Conservation (phyloP, 2,113 vertebrate species). For the Carollia perspicillata region DNA sequence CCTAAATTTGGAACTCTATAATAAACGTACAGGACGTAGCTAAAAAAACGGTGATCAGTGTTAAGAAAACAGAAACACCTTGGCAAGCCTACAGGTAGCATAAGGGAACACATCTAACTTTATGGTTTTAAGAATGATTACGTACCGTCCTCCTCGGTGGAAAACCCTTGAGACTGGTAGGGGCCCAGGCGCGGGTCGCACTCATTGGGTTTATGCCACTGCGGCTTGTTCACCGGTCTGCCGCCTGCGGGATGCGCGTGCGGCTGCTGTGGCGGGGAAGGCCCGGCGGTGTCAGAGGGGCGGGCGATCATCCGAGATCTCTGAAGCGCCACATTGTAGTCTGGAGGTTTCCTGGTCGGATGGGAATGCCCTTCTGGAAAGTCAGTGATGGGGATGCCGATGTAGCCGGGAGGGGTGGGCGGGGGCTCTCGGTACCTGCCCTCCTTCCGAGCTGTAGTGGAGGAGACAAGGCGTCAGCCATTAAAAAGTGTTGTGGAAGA, state of each 20-base stretch:
- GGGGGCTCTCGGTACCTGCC: constrained; percentile 95
- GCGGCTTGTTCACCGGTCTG: constrained; percentile 81
- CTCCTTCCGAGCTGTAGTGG: constrained; percentile 90
- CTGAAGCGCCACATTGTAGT: constrained; percentile 97
- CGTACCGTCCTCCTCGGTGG: constrained; percentile 91
- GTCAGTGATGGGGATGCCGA: constrained; percentile 94
- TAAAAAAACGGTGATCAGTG: neutral
- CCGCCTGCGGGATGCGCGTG: constrained; percentile 79
- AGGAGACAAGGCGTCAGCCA: constrained; percentile 31
- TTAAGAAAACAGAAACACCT: neutral
- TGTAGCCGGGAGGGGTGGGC: constrained; percentile 95
- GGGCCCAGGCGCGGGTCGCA: constrained; percentile 83
- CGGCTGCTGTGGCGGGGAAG: constrained; percentile 38
- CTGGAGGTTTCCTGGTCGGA: constrained; percentile 91
- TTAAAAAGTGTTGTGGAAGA: neutral
- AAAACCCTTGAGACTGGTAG: constrained; percentile 82
- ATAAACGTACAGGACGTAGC: neutral
- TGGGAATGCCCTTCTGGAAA: constrained; percentile 89
- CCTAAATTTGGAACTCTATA: neutral
- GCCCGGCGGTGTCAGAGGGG: constrained; percentile 85
- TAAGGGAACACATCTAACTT: neutral
- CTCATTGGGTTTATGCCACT: constrained; percentile 87
- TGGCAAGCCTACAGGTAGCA: neutral
- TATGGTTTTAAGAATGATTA: neutral
- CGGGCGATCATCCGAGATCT: constrained; percentile 95